A percentile compares a stretch with the other conserved stretches of the same genome.
These are phyloP conservation scores for Leptopilina syphax DNA, from an alignment of 2,888 invertebrate genomes.

Conservation along the genomic window DNA sequence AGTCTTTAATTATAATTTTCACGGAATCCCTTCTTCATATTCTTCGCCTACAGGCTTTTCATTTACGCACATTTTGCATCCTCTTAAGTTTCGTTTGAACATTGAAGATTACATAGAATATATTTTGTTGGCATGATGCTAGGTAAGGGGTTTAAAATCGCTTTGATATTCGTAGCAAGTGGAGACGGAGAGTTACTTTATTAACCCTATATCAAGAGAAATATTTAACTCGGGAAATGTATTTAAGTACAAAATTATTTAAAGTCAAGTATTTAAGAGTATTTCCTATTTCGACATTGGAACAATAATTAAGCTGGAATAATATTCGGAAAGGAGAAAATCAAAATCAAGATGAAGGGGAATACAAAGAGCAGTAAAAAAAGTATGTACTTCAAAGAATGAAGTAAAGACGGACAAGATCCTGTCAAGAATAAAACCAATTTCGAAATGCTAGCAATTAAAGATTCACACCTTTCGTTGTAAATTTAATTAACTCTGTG, in stretches of 20 bases:
- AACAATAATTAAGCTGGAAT: neutral
- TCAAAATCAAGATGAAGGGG: neutral
- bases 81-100: conserved; percentile 68
- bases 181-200: conserved; percentile 33
- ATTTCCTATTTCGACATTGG: neutral
- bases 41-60: conserved; percentile 61
- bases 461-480: neutral
- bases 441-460: neutral
- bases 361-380: too few species aligned
- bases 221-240: neutral
- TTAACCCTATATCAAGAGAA: conserved; percentile 23
- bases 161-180: conserved; percentile 59
- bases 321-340: neutral
- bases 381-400: too few species aligned
- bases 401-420: too few species aligned
- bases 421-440: neutral
- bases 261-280: neutral
- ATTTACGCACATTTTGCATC: conserved; percentile 68
- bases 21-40: neutral
- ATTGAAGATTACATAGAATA: conserved; percentile 67
- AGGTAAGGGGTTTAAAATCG: conserved; percentile 55
- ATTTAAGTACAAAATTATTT: neutral
- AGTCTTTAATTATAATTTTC: neutral
- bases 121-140: conserved; percentile 59
- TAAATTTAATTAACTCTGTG: conserved; percentile 68